These are phyloP conservation scores for Pteropus rufus DNA, from an alignment of 2,797 vertebrate genomes.

Conservation along the genomic window DNA sequence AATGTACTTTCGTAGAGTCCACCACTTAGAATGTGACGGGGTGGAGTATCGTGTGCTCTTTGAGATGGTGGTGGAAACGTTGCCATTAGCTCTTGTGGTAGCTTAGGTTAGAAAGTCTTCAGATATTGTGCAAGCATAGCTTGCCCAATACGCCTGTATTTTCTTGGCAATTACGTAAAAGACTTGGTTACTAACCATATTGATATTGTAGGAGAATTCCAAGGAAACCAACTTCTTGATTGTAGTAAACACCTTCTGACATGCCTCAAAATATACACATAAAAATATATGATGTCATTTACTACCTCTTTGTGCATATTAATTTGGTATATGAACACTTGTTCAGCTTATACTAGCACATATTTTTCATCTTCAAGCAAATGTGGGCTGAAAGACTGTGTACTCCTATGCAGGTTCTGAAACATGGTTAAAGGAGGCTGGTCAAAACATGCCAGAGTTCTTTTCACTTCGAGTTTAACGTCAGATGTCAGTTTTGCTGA, in stretches of 20 bases:
- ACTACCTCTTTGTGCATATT: neutral
- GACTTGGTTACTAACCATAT: neutral
- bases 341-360: neutral
- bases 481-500: neutral
- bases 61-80: too few species aligned
- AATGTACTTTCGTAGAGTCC: neutral
- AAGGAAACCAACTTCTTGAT: neutral
- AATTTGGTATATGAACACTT: neutral
- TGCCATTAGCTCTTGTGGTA: neutral
- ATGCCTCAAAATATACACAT: neutral
- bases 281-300: neutral
- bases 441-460: neutral
- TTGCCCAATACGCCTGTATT: neutral
- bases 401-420: neutral
- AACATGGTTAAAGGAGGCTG: neutral
- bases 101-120: neutral
- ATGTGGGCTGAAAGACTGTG: neutral
- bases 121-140: neutral
- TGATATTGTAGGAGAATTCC: neutral
- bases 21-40: neutral
- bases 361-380: neutral
- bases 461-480: neutral
- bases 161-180: neutral
- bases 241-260: slow-evolving; percentile 14
- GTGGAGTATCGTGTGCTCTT: neutral